Conservation (phyloP, 2,888 invertebrate species). For the Apotomis betuletana region DNA sequence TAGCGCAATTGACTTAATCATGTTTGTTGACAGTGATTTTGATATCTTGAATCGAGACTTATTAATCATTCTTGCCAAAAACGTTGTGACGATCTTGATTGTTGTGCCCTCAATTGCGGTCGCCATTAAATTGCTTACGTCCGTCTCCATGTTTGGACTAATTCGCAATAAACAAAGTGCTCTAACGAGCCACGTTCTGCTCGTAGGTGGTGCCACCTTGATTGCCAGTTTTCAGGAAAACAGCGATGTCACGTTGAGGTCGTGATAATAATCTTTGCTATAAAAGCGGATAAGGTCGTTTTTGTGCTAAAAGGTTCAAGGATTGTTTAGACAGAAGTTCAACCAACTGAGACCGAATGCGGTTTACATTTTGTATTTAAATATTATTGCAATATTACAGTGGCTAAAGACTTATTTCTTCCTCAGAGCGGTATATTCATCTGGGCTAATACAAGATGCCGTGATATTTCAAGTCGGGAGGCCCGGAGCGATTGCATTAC, state of each 20-base stretch:
- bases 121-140: conserved; percentile 64
- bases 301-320: conserved; percentile 45
- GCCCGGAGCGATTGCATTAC: conserved; percentile 71
- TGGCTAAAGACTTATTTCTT: conserved; percentile 24
- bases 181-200: conserved; percentile 68
- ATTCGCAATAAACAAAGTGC: conserved; percentile 56
- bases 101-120: conserved; percentile 57
- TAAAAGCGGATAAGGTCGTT: conserved; percentile 53
- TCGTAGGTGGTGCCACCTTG: conserved; percentile 71
- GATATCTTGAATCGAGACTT: conserved; percentile 26
- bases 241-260: conserved; percentile 68
- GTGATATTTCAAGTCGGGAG: conserved; percentile 75
- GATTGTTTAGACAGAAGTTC: conserved; percentile 32
- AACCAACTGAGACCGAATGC: conserved; percentile 25
- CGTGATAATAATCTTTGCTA: conserved; percentile 62
- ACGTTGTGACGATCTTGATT: conserved; percentile 47
- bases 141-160: conserved; percentile 64
- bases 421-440: conserved; percentile 56
- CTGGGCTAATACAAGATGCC: conserved; percentile 64
- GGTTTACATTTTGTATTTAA: neutral
- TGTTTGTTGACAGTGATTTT: conserved; percentile 19
- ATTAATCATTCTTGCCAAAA: conserved; percentile 45
- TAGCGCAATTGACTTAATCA: conserved; percentile 23
- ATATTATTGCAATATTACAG: conserved; percentile 6
- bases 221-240: conserved; percentile 60